Evolutionary conservation across 53 echinoderm and acorn worm genomes (phyloP), one percentile per base, ranked within the genome.

Genomic region (Apostichopus leukothele): DNA sequence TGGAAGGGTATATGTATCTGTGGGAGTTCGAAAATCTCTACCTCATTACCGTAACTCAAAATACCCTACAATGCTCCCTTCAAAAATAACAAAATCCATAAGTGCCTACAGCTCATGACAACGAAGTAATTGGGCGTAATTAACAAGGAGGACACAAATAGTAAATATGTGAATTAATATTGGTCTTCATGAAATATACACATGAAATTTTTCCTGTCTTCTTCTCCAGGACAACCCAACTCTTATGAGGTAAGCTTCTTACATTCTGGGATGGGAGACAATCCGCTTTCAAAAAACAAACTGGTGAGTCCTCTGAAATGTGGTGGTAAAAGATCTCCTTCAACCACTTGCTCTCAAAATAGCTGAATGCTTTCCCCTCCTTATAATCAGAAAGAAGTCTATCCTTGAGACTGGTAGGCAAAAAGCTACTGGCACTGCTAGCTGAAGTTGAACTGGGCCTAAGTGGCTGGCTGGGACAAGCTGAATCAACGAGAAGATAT

Each of bases 331-430:
- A 87, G 66, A 88, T 61, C 68, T 92, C 78, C 71, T 86, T 59
- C 12, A 90, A 27, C 83, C 90, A 90, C 75, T 84, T 84, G 50
- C 83, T 90, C 52, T 78, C 76, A 75, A 79, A 89, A 75, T 89
- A 89, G 51, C 18, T 75, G 89, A 66, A 89, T 51, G 79, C 83
- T 57, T 90, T 83, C 39, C 71, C 90, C 90, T 90, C 92, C 78
- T 92, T 90, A 52, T 92, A 86, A 52, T 92, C 90, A 11, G 86
- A 90, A 20, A 90, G 77, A 23, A 89, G 76, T 90, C 92, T 86
- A 20, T 86, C 68, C 19, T 86, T 60, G 18, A 86, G 63, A 22
- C 75, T 84, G 77, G 59, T 88, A 39, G 83, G 67, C 25, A 25
- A 1, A 25, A 25, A 25, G 25, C 25, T 1, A 25, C 25, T 25